Base-by-base conservation (phyloP, 2,113 vertebrate genomes). In the Vanacampus margaritifer region DNA sequence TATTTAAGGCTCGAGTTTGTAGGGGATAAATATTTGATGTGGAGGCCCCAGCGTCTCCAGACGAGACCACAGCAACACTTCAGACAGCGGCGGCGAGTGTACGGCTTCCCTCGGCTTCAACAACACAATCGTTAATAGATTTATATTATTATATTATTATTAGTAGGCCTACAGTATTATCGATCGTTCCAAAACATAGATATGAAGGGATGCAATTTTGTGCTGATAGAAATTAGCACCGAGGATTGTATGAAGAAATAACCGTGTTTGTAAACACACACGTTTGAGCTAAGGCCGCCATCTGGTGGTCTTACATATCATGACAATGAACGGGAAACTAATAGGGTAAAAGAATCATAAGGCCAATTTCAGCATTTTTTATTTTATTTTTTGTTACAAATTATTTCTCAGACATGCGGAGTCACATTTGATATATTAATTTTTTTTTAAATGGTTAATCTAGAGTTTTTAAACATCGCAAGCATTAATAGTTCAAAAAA, bases 1-100 rank as follows among this genome's bases (percentile, higher is more conserved):
- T 93, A 92, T 93, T 93, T 89, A 93, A 92, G 82, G 85, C 87
- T 87, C 79, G 88, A 90, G 86, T 91, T 91, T 90, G 91, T 91
- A 87, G 78, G 82, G 76, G 78, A 92, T 93, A 72, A 92, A 93
- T 93, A 92, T 93, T 93, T 92, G 89, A 93, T 92, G 86, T 66
- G 63, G 77, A 90, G 90, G 88, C 89, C 92, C 85, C 81, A 80
- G 88, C 76, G 81, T 80, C 84, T 90, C 78, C 86, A 64, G 75
- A 73, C 67, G 74, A 82, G 83, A 86, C 83, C 81, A 81, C 78
- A 90, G 90, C 88, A 83, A 84, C 86, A 89, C 89, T 90, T 92
- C 91, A 91, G 85, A 92, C 87, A 79, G 79, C 73, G 74, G 32
- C 26, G 26, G 54, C 6, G 19, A 11, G 54, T 57, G 12, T n/a